phyloP scores from a whole-genome alignment of 1,140 invertebrate genomes.

The Aricia agestis region DNA sequence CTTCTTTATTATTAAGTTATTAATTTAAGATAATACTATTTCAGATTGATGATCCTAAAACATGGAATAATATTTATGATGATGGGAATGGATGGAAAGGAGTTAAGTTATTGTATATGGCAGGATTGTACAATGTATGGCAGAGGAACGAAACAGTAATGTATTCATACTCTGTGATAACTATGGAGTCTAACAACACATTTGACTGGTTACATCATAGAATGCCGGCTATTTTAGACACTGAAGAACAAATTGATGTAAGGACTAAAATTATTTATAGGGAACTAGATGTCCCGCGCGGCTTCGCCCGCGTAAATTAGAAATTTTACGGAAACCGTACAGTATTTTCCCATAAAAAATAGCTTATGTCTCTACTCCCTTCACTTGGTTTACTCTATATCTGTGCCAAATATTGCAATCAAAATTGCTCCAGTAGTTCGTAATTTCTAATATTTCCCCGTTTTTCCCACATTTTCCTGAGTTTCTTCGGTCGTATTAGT shows the following conservation, averaged over 20 bases:
- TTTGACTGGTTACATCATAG: constrained; percentile 87
- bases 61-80: constrained; percentile 74
- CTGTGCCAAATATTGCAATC: too few relatives aligned
- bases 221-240: constrained; percentile 86
- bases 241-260: constrained; percentile 82
- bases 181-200: constrained; percentile 83
- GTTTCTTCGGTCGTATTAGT: too few relatives aligned
- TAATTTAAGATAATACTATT: constrained; percentile 35
- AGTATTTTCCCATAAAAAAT: too few relatives aligned
- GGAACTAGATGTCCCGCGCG: too few relatives aligned
- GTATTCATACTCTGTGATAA: constrained; percentile 87
- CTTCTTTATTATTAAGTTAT: neutral
- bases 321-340: too few relatives aligned
- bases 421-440: too few relatives aligned
- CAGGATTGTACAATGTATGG: constrained; percentile 86
- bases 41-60: constrained; percentile 77
- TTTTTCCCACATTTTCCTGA: too few relatives aligned
- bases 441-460: too few relatives aligned
- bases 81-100: constrained; percentile 79
- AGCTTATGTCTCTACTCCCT: too few relatives aligned
- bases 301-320: too few relatives aligned
- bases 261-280: constrained; percentile 28
- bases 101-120: constrained; percentile 82
- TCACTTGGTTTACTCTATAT: too few relatives aligned
- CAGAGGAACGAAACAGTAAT: constrained; percentile 78